Conservation (phyloP, 2,888 invertebrate genomes). For the Iselma pallidipennis region DNA sequence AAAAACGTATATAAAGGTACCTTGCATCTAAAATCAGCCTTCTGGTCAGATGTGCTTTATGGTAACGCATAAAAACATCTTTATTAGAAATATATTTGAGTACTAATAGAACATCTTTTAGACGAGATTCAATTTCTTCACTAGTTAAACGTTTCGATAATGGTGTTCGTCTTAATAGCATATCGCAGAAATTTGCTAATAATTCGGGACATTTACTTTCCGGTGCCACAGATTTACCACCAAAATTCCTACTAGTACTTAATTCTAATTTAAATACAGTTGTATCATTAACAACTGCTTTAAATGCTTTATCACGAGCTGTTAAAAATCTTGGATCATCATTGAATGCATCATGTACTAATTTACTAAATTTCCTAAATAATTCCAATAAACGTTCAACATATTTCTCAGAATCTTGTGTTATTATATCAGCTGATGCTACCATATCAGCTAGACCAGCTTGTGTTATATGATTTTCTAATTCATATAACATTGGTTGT, state of each 20-base stretch:
- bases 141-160: slow-evolving; percentile 94
- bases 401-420: slow-evolving; percentile 95
- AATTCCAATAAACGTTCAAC: slow-evolving; percentile 92
- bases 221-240: slow-evolving; percentile 73
- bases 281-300: slow-evolving; percentile 94
- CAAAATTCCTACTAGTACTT: slow-evolving; percentile 65
- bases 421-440: slow-evolving; percentile 92
- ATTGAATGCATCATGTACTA: slow-evolving; percentile 93
- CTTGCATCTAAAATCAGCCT: slow-evolving; percentile 91
- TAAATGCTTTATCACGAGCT: slow-evolving; percentile 96
- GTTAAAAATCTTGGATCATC: slow-evolving; percentile 98
- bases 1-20: too few species aligned
- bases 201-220: slow-evolving; percentile 99
- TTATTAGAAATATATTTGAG: slow-evolving; percentile 99
- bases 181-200: slow-evolving; percentile 99
- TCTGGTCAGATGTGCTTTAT: slow-evolving; percentile 96
- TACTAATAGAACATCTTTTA: slow-evolving; percentile 92
- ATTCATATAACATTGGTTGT: slow-evolving; percentile 84
- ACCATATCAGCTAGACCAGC: slow-evolving; percentile 97
- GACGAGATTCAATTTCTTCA: slow-evolving; percentile 93
- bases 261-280: slow-evolving; percentile 78
- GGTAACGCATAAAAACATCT: slow-evolving; percentile 99
- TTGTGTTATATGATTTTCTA: slow-evolving; percentile 91
- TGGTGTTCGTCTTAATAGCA: slow-evolving; percentile 94
- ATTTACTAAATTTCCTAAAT: slow-evolving; percentile 87